Evolutionary conservation across 2,113 vertebrate genomes (phyloP), one percentile per base, ranked within the genome.

Genomic region (Gavialis gangeticus): DNA sequence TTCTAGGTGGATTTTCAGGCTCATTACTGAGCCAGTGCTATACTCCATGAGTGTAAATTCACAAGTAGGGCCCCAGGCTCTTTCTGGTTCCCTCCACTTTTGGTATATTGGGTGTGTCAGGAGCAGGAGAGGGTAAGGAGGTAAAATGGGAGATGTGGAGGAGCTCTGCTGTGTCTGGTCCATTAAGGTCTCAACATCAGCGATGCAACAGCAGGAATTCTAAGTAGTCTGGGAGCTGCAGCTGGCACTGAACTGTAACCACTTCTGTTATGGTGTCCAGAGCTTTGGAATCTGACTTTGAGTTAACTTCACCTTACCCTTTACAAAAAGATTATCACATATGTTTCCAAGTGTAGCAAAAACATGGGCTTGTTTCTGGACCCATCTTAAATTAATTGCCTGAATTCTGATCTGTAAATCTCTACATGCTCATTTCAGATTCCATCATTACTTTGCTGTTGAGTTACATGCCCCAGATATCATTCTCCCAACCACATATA

Each of bases 381-480:
- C 92, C 95, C 96, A 93, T 97, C 96, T 92, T 95, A 93, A 95
- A 93, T 96, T 93, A 96, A 97, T 83, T 91, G 92, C 56, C 87
- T 82, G 81, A 93, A 95, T 96, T 97, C 96, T 95, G 93, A 96
- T 96, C 94, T 94, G 92, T 96, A 95, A 96, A 93, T 93, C 86
- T 96, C 93, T 95, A 87, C 94, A 94, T 96, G 94, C 94, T 97
- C 95, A 95, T 97, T 96, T 96, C 90, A 96, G 91, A 89, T 93
- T 92, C 94, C 89, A 94, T 91, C 94, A 96, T 89, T 90, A 95
- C 92, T 95, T 96, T 94, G 89, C 92, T 96, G 92, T 95, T 94
- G 94, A 96, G 58, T 64, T 22, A 66, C 93, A 96, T 91, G 90
- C 83, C 93, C 92, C 94, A 94, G 93, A 97, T 92, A 90, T 95